phyloP scores from a whole-genome alignment of 2,113 vertebrate genomes.

The Turdus rufiventris region DNA sequence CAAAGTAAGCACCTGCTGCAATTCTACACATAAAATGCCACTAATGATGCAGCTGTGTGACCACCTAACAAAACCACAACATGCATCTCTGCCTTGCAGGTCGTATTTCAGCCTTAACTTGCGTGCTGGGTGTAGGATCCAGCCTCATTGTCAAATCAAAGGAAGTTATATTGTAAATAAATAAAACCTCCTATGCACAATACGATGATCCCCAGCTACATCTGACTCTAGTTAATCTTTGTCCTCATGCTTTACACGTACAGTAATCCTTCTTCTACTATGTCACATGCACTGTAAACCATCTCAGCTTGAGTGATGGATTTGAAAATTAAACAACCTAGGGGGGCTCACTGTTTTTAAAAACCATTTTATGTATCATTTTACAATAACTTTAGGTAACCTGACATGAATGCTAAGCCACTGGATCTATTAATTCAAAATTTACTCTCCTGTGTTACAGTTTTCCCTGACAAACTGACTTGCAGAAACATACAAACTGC shows the following conservation, averaged over 20 bases:
- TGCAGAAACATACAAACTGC: not conserved
- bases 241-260: constrained; percentile 25
- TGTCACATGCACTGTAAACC: constrained; percentile 39
- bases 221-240: not conserved
- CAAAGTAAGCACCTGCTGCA: not conserved
- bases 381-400: constrained; percentile 53
- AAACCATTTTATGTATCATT: constrained; percentile 47
- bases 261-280: constrained; percentile 28
- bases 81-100: not conserved
- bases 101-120: not conserved
- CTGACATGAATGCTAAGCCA: not conserved
- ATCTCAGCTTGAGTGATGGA: constrained; percentile 32
- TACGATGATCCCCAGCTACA: not conserved
- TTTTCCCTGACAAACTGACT: not conserved
- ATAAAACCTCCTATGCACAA: not conserved
- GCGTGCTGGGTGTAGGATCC: not conserved
- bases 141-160: not conserved
- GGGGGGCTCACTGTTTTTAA: constrained; percentile 47
- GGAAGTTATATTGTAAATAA: not conserved
- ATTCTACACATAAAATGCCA: constrained; percentile 27
- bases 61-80: not conserved
- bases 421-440: constrained; percentile 20
- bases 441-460: not conserved
- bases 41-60: constrained; percentile 33
- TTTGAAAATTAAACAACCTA: constrained; percentile 62